A percentile compares a stretch with the other conserved stretches of the same genome.
Evolutionary conservation across 2,797 vertebrate genomes (phyloP).

Genomic region (Poliocrania exsul): DNA sequence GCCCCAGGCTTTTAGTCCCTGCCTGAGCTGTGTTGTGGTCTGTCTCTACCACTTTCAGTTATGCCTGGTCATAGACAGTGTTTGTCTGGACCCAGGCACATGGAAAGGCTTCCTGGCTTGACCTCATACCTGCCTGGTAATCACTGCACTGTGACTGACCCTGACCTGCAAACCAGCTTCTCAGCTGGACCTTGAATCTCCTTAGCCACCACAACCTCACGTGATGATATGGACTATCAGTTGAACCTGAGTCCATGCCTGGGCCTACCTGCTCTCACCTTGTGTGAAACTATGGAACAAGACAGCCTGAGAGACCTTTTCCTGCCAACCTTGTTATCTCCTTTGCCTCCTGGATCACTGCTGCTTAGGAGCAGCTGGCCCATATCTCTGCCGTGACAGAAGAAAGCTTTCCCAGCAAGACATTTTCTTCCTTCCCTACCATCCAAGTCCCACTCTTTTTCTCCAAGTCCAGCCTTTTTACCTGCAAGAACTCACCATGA

Average conservation of each 20-base stretch:
- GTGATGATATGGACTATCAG: background rate
- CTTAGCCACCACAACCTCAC: background rate
- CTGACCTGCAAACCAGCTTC: background rate
- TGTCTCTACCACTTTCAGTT: background rate
- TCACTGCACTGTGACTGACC: background rate
- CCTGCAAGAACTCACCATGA: background rate
- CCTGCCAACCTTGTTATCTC: background rate
- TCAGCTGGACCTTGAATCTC: background rate
- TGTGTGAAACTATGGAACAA: background rate
- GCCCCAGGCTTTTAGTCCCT: background rate
- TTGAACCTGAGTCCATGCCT: background rate
- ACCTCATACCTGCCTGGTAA: background rate
- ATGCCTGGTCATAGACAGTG: background rate
- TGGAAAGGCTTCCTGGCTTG: background rate
- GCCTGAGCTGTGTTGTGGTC: background rate
- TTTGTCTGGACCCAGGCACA: background rate
- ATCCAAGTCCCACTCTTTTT: background rate
- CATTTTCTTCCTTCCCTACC: background rate
- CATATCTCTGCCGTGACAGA: background rate
- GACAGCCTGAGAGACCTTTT: background rate
- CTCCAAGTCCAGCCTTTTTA: background rate
- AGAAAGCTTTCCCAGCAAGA: background rate
- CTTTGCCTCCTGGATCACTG: background rate
- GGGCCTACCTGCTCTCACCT: background rate
- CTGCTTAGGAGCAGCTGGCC: background rate